A percentile compares a stretch with the other conserved stretches of the same genome.
phyloP scores from a whole-genome alignment of 2,888 invertebrate genomes.

The Sarcophaga subvicina region DNA sequence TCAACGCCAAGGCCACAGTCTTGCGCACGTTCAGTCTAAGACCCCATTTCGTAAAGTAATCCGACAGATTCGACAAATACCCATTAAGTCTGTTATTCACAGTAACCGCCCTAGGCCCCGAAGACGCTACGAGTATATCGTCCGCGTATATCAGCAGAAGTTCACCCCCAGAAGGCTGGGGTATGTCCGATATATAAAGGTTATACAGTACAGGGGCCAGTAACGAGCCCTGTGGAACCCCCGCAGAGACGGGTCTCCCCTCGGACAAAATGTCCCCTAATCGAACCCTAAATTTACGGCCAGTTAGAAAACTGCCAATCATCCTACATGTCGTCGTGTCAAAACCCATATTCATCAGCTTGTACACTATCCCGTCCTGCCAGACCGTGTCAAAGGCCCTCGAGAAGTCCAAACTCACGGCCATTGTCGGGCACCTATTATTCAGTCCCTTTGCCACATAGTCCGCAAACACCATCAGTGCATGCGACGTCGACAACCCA shows the following conservation, averaged over 20 bases:
- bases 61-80: background rate
- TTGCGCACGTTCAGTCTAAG: background rate
- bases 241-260: background rate
- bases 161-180: background rate
- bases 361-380: too few species aligned
- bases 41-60: background rate
- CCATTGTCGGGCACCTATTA: too few species aligned
- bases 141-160: too few species aligned
- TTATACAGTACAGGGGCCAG: constrained; percentile 1
- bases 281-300: background rate
- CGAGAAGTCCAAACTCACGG: too few species aligned
- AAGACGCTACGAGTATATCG: background rate
- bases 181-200: background rate
- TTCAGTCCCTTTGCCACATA: too few species aligned
- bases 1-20: background rate
- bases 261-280: background rate
- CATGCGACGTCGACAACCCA: too few species aligned
- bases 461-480: too few species aligned
- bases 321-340: too few species aligned
- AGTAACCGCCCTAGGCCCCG: background rate
- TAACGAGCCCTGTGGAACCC: background rate
- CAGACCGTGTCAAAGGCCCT: too few species aligned
- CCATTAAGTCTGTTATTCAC: too few species aligned
- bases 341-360: too few species aligned
- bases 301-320: background rate